Base-by-base conservation (phyloP, 2,888 invertebrate genomes). In the Acrocera orbiculus region DNA sequence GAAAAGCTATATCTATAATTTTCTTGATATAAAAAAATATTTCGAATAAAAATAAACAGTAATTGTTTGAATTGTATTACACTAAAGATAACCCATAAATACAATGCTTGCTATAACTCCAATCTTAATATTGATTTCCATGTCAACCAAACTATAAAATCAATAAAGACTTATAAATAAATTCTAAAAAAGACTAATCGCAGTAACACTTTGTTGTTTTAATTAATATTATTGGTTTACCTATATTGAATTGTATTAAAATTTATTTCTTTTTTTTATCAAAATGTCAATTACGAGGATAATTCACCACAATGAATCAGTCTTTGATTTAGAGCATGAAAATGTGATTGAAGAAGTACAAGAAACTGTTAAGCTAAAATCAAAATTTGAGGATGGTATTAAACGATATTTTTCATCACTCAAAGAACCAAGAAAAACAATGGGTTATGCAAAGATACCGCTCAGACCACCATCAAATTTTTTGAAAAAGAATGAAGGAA, bases 381-480 rank as follows among this genome's bases (percentile, higher is more conserved):
- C 22, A 5, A 22, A 22, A 22, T 10, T 8, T 4, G 8, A 22
- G 10, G 10, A 22, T 5, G 22, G 10, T 22, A 22, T 10, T 10
- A 22, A 22, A 8, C 8, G 10, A 22, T 3, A 7, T 22, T 10
- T 22, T 22, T n/a, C 8, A 8, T 6, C 10, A 6, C 4, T 5
- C 4, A 7, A 6, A 10, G 22, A 22, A 22, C 4, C 3, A 10
- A 8, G 10, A 7, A 22, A 66, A 28, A 74, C 73, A 1, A 75
- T 80, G 66, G 80, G 79, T 0, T 67, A 70, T 45, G 70, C 78
- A 1, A 67, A 72, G 44, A 66, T 68, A 6, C 70, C 70, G 1
- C 44, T 70, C 1, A 64, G 65, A 31, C 56, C 67, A 13, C 76
- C 79, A 0, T 61, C 66, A 3, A 52, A 70, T 4, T 80, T 64